Conservation (phyloP, 1,140 invertebrate species). For the Drosophila punjabiensis region DNA sequence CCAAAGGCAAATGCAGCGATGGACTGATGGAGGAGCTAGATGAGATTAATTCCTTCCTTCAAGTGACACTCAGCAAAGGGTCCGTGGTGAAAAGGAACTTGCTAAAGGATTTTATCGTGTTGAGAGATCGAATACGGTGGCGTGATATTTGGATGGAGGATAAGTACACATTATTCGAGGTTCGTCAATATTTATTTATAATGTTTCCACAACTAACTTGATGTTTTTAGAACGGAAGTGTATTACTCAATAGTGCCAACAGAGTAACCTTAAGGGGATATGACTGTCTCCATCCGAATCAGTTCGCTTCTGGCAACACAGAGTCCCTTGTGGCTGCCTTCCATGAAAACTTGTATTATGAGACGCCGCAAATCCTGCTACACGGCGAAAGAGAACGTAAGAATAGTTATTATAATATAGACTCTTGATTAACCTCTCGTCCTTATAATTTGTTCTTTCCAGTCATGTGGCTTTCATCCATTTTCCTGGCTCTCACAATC, state of each 20-base stretch:
- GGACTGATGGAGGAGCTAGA: no score
- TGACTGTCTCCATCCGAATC: neutral
- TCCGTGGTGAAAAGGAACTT: neutral
- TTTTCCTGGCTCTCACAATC: neutral
- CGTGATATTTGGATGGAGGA: no score
- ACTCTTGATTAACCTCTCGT: neutral
- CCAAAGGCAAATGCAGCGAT: no score
- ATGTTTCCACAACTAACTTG: neutral
- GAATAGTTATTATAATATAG: neutral
- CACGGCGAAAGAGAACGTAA: neutral
- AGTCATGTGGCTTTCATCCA: neutral
- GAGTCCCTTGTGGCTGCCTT: neutral
- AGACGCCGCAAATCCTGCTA: rapidly evolving
- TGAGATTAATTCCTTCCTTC: no score
- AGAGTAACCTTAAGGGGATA: neutral
- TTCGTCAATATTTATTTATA: neutral
- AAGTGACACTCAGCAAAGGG: neutral
- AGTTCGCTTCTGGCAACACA: neutral
- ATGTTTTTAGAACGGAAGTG: neutral
- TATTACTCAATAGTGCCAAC: neutral
- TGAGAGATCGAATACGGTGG: neutral
- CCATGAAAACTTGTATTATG: neutral
- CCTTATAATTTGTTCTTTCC: neutral
- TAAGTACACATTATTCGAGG: neutral
- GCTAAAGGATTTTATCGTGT: neutral